These are phyloP conservation scores for Apostichopus californicus DNA, from an alignment of 35 echinoderm and acorn worm species.

Conservation along the genomic window DNA sequence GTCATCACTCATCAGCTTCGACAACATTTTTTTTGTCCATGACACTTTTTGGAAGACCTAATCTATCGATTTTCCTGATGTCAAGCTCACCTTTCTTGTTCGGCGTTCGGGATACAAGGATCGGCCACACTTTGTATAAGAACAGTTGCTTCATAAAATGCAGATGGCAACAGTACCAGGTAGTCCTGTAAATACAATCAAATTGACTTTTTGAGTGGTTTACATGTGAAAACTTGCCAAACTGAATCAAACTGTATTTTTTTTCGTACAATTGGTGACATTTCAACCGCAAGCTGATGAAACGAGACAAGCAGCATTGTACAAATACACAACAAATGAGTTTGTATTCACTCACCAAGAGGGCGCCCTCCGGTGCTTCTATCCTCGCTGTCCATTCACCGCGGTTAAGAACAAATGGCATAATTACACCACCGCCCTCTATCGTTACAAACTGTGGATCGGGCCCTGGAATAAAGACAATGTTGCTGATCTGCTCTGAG, in stretches of 20 bases:
- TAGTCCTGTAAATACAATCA: constrained; percentile 72
- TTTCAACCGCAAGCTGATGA: too few relatives aligned
- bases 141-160: constrained; percentile 69
- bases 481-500: constrained; percentile 74
- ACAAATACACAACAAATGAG: too few relatives aligned
- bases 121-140: constrained; percentile 71
- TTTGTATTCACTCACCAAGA: constrained; percentile 67
- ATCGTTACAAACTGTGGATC: constrained; percentile 91
- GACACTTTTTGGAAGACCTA: too few relatives aligned
- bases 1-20: too few relatives aligned
- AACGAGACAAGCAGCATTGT: too few relatives aligned
- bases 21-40: too few relatives aligned
- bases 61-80: too few relatives aligned
- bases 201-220: background rate
- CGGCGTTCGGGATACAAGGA: constrained; percentile 72
- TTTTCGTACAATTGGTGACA: too few relatives aligned
- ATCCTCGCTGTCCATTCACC: constrained; percentile 77
- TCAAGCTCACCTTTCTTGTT: constrained; percentile 82
- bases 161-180: constrained; percentile 82
- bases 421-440: constrained; percentile 78
- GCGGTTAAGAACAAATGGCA: constrained; percentile 84
- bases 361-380: constrained; percentile 81
- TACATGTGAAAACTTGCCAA: too few relatives aligned
- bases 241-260: too few relatives aligned
- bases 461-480: constrained; percentile 63